phyloP scores from a whole-genome alignment of 2,113 vertebrate species.

The Rhynchomys soricoides region DNA sequence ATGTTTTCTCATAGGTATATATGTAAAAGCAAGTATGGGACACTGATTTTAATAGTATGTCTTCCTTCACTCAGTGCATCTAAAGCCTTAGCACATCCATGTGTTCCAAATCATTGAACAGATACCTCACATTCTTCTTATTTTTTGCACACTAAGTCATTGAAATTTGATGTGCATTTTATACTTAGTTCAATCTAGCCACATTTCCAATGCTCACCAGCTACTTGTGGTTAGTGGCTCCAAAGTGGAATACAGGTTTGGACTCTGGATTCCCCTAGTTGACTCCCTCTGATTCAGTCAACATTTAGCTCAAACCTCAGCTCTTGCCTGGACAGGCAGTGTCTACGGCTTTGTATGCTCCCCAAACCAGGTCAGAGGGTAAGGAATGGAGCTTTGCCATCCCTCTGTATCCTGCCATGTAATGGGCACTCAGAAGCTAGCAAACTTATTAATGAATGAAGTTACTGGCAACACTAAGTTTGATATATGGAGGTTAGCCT shows the following conservation, averaged over 20 bases:
- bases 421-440: neutral
- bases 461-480: neutral
- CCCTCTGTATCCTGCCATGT: neutral
- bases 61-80: neutral
- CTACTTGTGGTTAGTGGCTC: neutral
- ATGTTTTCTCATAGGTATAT: neutral
- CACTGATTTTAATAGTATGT: conserved; percentile 33
- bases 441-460: neutral
- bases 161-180: neutral
- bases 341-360: fast-evolving
- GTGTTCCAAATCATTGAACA: neutral
- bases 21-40: conserved; percentile 30
- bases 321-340: neutral
- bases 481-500: neutral
- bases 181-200: neutral
- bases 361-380: neutral
- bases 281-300: neutral
- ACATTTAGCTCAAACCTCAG: neutral
- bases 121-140: neutral
- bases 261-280: neutral
- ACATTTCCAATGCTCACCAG: neutral
- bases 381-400: neutral
- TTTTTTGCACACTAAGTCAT: neutral
- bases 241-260: no score
- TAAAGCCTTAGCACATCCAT: neutral